These are phyloP conservation scores for Notamacropus eugenii DNA, from an alignment of 2,797 vertebrate species.

Conservation along the genomic window DNA sequence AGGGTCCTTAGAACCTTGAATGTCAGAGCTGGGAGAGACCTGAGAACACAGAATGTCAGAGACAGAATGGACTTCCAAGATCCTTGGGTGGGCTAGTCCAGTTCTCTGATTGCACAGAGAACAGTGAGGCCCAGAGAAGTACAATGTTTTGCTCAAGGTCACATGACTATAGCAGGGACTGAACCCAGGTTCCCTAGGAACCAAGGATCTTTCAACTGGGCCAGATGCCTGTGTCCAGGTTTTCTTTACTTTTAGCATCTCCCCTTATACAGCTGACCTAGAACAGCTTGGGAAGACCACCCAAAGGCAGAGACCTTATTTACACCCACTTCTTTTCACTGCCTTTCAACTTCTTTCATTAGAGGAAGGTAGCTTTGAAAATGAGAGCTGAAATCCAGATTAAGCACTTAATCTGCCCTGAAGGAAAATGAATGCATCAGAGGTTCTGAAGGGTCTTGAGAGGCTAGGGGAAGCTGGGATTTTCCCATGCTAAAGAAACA, in stretches of 20 bases:
- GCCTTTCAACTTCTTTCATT: neutral
- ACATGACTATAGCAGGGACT: neutral
- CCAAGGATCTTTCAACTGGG: neutral
- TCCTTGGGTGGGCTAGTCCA: rapidly evolving
- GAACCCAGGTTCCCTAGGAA: neutral
- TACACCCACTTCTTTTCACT: neutral
- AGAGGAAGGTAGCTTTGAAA: neutral
- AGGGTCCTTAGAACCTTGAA: too few relatives aligned
- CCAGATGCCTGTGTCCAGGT: neutral
- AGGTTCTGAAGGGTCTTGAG: neutral
- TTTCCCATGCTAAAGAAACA: neutral
- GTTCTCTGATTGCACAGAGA: neutral
- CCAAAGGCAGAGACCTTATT: neutral
- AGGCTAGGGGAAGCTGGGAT: neutral
- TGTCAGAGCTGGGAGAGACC: too few relatives aligned
- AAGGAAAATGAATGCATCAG: neutral
- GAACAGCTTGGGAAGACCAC: neutral
- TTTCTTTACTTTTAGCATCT: neutral
- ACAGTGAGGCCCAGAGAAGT: neutral
- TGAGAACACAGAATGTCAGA: neutral
- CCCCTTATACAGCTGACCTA: neutral
- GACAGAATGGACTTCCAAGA: neutral
- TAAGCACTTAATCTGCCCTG: neutral
- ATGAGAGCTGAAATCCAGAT: neutral
- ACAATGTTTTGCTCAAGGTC: neutral